Percentiles rank a stretch among this genome's conserved stretches.
These are phyloP conservation scores for Pachypeltis micranthus DNA, from an alignment of 1,140 invertebrate species.

Conservation along the genomic window DNA sequence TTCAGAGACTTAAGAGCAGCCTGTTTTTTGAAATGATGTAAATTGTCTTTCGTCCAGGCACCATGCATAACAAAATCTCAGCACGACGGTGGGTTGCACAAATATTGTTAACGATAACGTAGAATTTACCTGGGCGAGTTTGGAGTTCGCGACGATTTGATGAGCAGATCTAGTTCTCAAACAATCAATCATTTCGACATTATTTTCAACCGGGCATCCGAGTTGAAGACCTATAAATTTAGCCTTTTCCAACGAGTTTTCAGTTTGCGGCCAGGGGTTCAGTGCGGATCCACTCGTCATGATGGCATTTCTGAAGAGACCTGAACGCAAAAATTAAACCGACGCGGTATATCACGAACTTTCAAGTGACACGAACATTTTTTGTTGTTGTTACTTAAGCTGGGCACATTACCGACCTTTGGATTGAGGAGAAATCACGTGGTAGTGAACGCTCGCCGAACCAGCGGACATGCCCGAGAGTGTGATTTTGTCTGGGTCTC, in stretches of 20 bases:
- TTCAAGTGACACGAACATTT: too few relatives aligned
- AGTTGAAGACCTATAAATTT: constrained; percentile 48
- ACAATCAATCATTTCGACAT: constrained; percentile 53
- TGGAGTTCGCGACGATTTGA: constrained; percentile 36
- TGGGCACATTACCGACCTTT: constrained; percentile 19
- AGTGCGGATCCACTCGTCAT: constrained; percentile 65
- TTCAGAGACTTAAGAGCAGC: background rate
- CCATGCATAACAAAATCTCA: too few relatives aligned
- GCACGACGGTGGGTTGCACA: too few relatives aligned
- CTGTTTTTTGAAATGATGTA: too few relatives aligned
- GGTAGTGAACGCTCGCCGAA: constrained; percentile 47
- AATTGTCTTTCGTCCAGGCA: too few relatives aligned
- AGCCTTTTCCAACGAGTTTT: constrained; percentile 53
- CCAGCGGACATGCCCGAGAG: constrained; percentile 45
- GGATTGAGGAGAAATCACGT: constrained; percentile 42
- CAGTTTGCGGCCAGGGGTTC: constrained; percentile 54
- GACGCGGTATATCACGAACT: too few relatives aligned
- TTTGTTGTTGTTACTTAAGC: too few relatives aligned
- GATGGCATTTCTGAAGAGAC: constrained; percentile 55
- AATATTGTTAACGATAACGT: background rate
- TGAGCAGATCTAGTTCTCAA: constrained; percentile 48
- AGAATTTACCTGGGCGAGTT: constrained; percentile 36
- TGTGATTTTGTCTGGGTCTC: constrained; percentile 44
- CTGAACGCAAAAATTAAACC: too few relatives aligned
- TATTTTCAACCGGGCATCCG: constrained; percentile 50